Base-by-base conservation (phyloP, 2,797 vertebrate species). In the Siniperca scherzeri region DNA sequence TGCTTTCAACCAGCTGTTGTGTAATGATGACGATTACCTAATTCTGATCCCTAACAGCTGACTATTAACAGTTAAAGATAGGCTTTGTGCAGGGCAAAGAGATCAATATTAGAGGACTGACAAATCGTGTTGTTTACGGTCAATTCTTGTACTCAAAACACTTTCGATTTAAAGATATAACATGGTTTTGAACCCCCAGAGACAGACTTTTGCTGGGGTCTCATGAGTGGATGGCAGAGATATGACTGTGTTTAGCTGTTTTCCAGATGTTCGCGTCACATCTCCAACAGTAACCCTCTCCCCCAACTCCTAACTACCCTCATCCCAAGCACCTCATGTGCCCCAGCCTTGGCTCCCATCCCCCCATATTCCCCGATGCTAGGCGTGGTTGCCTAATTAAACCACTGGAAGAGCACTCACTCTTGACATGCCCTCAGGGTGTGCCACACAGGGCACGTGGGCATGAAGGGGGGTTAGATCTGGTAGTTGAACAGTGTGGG, bases 401-500 rank as follows among this genome's bases (percentile, higher is more conserved):
- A 87, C 68, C 68, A 53, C 78, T 56, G 55, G 83, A 81, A 71
- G 84, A 87, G 89, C 83, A 10, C 62, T 89, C 71, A 44, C 77
- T 91, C 83, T 46, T 91, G 90, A 93, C 93, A 88, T 92, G 89
- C 89, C 94, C 92, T 85, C 72, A 25, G 93, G 94, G 76, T 81
- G 70, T 90, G 84, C 88, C 89, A 91, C 86, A 85, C 74, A 19
- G 90, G 75, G 74, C 80, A 84, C 38, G 21, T 76, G 74, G 81
- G 87, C 73, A 88, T 22, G 59, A 53, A 42, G 75, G 12, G 46
- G 61, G 68, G 70, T 46, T 59, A 36, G 36, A 82, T 88, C 7
- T 82, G 68, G 71, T 52, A 74, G 85, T 88, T 89, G 81, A 88
- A 77, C 73, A 62, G 30, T 61, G 67, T 50, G 46, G 30, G 74